Conservation (phyloP, 2,888 invertebrate species). For the Allophyes oxyacanthae region DNA sequence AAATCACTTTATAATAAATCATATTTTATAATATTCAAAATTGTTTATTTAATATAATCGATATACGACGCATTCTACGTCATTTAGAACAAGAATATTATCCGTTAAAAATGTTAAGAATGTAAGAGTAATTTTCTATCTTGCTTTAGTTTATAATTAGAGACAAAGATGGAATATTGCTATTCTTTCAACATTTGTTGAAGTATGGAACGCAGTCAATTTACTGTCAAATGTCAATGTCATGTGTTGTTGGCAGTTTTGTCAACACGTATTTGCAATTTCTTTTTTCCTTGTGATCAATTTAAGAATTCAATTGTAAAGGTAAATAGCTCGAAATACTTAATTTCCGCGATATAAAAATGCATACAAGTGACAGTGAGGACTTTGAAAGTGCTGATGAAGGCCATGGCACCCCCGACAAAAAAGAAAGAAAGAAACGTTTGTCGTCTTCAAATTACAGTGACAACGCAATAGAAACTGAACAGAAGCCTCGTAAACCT, state of each 20-base stretch:
- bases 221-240: conserved; percentile 20
- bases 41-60: no score
- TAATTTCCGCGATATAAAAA: conserved; percentile 59
- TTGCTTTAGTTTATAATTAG: background rate
- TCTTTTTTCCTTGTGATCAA: conserved; percentile 8
- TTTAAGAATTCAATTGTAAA: background rate
- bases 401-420: conserved; percentile 81
- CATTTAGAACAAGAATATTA: background rate
- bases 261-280: conserved; percentile 52
- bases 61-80: no score
- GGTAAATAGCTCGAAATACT: conserved; percentile 2
- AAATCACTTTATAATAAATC: no score
- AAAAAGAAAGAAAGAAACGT: conserved; percentile 77
- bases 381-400: conserved; percentile 94
- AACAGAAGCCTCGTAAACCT: conserved; percentile 59
- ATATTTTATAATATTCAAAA: no score
- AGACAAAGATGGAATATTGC: conserved; percentile 4
- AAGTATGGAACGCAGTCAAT: conserved; percentile 28
- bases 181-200: background rate
- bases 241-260: conserved; percentile 54
- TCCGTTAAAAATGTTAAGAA: background rate
- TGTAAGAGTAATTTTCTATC: background rate
- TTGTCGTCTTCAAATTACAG: conserved; percentile 82
- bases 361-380: conserved; percentile 93
- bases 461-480: conserved; percentile 73